Percentiles rank a stretch among this genome's conserved stretches.
phyloP scores from a whole-genome alignment of 2,888 invertebrate genomes.

The Caenorhabditis plicata region DNA sequence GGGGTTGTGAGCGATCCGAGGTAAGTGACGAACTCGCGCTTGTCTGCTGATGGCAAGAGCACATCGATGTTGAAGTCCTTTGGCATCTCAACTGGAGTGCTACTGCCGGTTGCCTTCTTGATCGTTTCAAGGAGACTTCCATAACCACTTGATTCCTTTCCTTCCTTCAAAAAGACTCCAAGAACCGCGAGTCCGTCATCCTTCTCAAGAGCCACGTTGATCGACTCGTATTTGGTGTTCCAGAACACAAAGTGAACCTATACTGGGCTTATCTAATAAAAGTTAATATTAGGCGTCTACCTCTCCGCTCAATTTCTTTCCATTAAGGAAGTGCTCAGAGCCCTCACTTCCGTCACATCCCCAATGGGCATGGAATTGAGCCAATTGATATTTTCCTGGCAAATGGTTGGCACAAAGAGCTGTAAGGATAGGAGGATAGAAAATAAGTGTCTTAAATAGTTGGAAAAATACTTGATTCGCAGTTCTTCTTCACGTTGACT shows the following conservation, averaged over 20 bases:
- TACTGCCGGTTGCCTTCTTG: conserved; percentile 33
- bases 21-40: conserved; percentile 66
- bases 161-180: conserved; percentile 58
- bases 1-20: conserved; percentile 67
- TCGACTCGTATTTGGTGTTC: conserved; percentile 54
- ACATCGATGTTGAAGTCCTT: conserved; percentile 33
- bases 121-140: conserved; percentile 46
- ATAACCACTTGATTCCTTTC: conserved; percentile 40
- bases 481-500: conserved; percentile 42
- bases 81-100: conserved; percentile 31
- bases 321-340: conserved; percentile 57
- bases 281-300: too few relatives aligned
- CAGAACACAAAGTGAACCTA: conserved; percentile 63
- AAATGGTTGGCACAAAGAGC: conserved; percentile 37
- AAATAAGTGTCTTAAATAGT: neutral
- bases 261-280: too few relatives aligned
- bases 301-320: conserved; percentile 50
- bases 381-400: conserved; percentile 42
- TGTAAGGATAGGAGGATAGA: conserved; percentile 4
- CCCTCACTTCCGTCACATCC: conserved; percentile 50
- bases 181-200: conserved; percentile 59
- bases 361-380: conserved; percentile 64
- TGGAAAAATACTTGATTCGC: conserved; percentile 17
- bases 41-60: conserved; percentile 37
- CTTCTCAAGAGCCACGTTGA: conserved; percentile 50